Evolutionary conservation across 2,113 vertebrate genomes (phyloP).

Genomic region (Dasyurus viverrinus): DNA sequence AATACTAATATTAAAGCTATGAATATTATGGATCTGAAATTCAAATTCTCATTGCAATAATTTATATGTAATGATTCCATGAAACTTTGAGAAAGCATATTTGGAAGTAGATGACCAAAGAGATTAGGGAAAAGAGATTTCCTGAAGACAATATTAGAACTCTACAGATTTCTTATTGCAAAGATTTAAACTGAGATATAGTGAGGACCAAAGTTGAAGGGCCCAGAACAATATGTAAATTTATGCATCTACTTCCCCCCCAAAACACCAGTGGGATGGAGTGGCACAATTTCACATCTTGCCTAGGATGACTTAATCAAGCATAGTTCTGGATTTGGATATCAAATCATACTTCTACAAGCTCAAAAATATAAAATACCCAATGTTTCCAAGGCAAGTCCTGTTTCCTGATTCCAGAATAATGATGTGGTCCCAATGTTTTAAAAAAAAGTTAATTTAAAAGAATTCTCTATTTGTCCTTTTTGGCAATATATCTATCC

Average conservation of each 20-base stretch:
- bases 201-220: not conserved
- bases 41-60: not conserved
- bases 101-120: not conserved
- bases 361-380: not conserved
- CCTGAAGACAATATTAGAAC: not conserved
- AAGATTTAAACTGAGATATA: not conserved
- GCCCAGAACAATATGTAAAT: not conserved
- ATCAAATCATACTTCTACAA: not conserved
- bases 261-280: not conserved
- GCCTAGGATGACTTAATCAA: not conserved
- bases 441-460: not conserved
- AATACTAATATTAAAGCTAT: constrained; percentile 36
- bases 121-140: not conserved
- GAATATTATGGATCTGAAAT: constrained; percentile 36
- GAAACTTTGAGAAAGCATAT: not conserved
- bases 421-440: not conserved
- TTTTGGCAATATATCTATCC: not conserved
- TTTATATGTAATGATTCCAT: not conserved
- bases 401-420: not conserved
- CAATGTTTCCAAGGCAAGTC: not conserved
- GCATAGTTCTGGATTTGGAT: not conserved
- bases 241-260: no score
- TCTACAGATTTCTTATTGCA: not conserved
- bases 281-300: not conserved
- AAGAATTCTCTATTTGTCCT: not conserved